Percentiles rank a stretch among this genome's conserved stretches.
phyloP scores from a whole-genome alignment of 1,140 invertebrate genomes.

The Tribolium madens region DNA sequence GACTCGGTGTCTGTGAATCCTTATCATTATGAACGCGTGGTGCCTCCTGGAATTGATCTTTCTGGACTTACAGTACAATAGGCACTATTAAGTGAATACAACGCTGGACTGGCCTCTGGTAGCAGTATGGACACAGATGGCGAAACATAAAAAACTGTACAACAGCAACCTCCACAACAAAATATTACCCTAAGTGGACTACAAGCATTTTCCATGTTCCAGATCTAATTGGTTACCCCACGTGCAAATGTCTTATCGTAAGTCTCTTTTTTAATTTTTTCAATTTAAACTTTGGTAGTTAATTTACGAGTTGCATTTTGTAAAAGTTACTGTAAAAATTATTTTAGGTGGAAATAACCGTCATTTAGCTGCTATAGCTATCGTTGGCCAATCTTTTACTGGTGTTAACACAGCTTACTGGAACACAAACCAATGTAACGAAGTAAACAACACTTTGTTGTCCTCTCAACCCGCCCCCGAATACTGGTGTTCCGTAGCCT shows the following conservation, averaged over 20 bases:
- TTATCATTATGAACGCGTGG: conserved; percentile 98
- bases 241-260: conserved; percentile 72
- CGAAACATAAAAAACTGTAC: conserved; percentile 76
- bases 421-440: conserved; percentile 71
- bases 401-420: conserved; percentile 77
- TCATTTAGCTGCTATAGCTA: conserved; percentile 62
- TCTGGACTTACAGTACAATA: conserved; percentile 87
- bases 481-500: conserved; percentile 99
- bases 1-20: conserved; percentile 99
- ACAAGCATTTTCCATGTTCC: conserved; percentile 60
- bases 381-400: conserved; percentile 66
- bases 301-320: conserved; percentile 66
- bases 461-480: conserved; percentile 93
- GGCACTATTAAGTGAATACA: conserved; percentile 85
- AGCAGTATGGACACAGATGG: conserved; percentile 81
- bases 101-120: conserved; percentile 69
- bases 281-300: no score
- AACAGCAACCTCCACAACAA: conserved; percentile 81
- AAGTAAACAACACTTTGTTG: conserved; percentile 69
- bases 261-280: conserved; percentile 69
- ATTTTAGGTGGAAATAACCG: conserved; percentile 48
- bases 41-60: conserved; percentile 96
- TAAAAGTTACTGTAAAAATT: no score
- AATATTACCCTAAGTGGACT: conserved; percentile 59
- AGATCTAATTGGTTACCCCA: conserved; percentile 71